phyloP scores from a whole-genome alignment of 2,797 vertebrate species.

The Threskiornis aethiopicus region DNA sequence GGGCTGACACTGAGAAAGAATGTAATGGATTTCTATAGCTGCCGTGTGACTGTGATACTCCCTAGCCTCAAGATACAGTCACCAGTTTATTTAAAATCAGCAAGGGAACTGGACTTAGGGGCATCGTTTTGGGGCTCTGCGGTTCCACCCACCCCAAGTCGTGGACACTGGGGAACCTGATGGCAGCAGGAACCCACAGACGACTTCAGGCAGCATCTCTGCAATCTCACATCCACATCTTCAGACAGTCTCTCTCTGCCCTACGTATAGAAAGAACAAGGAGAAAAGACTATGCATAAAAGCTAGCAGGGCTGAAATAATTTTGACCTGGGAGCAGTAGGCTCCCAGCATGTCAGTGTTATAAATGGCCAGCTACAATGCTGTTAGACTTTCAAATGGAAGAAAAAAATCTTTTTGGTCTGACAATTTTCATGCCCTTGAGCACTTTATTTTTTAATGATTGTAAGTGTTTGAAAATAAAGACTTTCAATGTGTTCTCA shows the following conservation, averaged over 20 bases:
- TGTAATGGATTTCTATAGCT: neutral
- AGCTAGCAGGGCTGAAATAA: neutral
- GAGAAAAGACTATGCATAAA: neutral
- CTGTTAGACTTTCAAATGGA: neutral
- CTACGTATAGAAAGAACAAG: neutral
- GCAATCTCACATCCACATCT: neutral
- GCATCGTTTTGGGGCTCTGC: rapidly evolving
- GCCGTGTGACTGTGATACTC: neutral
- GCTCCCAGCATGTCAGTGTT: neutral
- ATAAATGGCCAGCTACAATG: neutral
- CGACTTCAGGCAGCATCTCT: neutral
- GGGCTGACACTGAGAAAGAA: neutral
- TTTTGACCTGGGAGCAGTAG: neutral
- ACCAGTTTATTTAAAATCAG: neutral
- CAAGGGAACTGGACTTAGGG: neutral
- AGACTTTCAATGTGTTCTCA: neutral
- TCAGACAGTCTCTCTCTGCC: neutral
- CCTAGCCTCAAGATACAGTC: neutral
- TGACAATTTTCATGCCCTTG: neutral
- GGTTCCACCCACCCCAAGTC: rapidly evolving
- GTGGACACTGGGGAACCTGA: neutral
- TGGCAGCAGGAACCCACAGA: rapidly evolving
- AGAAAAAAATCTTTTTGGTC: neutral
- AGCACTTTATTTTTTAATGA: neutral
- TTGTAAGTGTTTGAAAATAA: neutral